Evolutionary conservation across 2,113 vertebrate species (phyloP).

Genomic region (Sterna hirundo): DNA sequence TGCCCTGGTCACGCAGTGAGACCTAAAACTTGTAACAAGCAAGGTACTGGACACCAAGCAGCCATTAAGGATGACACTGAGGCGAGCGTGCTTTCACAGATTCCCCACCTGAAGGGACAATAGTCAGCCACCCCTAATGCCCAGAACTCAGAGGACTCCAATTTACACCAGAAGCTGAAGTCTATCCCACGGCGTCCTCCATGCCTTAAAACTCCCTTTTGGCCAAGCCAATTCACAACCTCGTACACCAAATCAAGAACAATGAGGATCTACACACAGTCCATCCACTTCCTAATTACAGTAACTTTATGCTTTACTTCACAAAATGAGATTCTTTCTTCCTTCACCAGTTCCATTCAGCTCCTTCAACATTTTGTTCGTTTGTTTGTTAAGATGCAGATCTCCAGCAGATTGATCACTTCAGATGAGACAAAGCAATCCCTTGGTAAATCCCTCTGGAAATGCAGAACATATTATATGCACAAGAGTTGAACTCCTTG

Average conservation of each 20-base stretch:
- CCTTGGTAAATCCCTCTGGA: conserved; percentile 54
- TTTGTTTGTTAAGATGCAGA: conserved; percentile 48
- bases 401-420: conserved; percentile 46
- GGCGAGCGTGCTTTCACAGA: background rate
- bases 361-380: conserved; percentile 1
- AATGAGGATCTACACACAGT: background rate
- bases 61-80: background rate
- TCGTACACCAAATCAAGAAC: background rate
- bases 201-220: background rate
- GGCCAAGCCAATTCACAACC: background rate
- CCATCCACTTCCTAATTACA: conserved; percentile 11
- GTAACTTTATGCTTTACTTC: conserved; percentile 35
- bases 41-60: background rate
- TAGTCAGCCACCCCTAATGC: background rate
- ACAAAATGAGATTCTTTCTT: conserved; percentile 27
- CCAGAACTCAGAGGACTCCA: background rate
- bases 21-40: background rate
- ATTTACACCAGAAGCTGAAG: background rate
- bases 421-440: conserved; percentile 59
- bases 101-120: background rate
- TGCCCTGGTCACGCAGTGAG: background rate
- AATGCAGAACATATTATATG: conserved; percentile 35
- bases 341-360: conserved; percentile 20
- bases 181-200: background rate
- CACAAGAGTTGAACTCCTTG: conserved; percentile 39